Evolutionary conservation across 1,140 invertebrate genomes (phyloP), one percentile per base, ranked within the genome.

Genomic region (Penaeus japonicus): DNA sequence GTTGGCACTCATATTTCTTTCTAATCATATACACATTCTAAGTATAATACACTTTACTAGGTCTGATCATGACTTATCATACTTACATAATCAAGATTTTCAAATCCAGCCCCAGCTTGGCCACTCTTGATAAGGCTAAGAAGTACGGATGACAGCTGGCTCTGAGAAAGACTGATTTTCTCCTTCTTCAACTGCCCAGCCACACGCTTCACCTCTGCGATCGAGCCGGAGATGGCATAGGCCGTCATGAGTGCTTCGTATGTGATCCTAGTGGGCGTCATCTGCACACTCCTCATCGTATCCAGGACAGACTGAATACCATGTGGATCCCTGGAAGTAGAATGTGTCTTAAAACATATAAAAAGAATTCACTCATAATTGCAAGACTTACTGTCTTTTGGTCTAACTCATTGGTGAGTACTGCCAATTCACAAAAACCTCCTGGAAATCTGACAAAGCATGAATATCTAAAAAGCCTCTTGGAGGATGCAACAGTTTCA

Each of bases 11-110:
- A 15, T 47, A 15, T 47, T 39, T 39, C 39, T 39, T 47, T 47
- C 10, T 47, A 7, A 47, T 47, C 5, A 47, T 7, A 47, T 47
- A 12, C 47, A 35, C 27, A 35, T 77, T 0, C 7, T 22, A 35
- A 32, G 5, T 12, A 32, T 22, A 32, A 3, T 17, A 77, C 47
- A 77, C 30, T 20, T 27, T 10, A 27, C 5, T 27, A 7, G 7
- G 1, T 24, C 24, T 24, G 17, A 30, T 17, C 3, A 77, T 1
- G 20, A 27, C 5, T 17, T 2, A 22, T 55, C 18, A 27, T 17
- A 73, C 83, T 70, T 54, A 84, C 83, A 73, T 54, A 75, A 54
- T 84, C 47, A 2, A 84, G 27, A 22, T 84, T 84, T n/a, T 84
- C 65, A 30, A 65, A 75, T 7, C 30, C 2, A 0, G n/a, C 35